Evolutionary conservation across 1,140 invertebrate species (phyloP), one percentile per base, ranked within the genome.

Genomic region (Zaprionus nigranus): DNA sequence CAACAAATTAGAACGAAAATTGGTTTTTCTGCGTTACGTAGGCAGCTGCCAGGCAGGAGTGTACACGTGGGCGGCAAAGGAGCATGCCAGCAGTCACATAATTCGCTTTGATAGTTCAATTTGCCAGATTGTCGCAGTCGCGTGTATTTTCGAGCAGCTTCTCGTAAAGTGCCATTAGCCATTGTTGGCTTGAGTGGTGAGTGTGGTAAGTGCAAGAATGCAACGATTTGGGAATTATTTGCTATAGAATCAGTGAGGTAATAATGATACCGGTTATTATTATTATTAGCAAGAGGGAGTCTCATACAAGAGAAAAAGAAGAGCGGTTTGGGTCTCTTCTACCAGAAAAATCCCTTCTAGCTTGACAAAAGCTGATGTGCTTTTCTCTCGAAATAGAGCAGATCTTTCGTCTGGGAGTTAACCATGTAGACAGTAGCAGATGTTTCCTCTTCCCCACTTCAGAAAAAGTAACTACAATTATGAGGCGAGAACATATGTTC

Each of bases 1-100:
- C 73, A 59, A 70, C 73, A 71, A 70, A 75, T 75, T 75, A 60
- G 59, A 71, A 65, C 53, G 67, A 75, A 75, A 75, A 75, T 75
- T 75, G 73, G 67, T 40, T 75, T 75, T 71, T 64, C 43, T 71
- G 54, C 60, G 61, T 64, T 63, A 49, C 30, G 24, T 58, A 46
- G 40, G 34, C 61, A 40, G 59, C 53, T 54, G 58, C 34, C 26
- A 6, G 43, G 34, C 38, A 7, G 3, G 13, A 5, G 38, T 22
- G 22, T 15, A 20, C 24, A 13, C 11, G 54, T 57, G n/a, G 13
- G 43, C 6, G 26, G 26, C n/a, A 5, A n/a, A 6, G 38, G 6
- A n/a, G 15, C 40, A n/a, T 46, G 40, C 5, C 12, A 7, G 9
- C 46, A 28, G 15, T 62, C 38, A 34, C 54, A 75, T 75, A 59